Base-by-base conservation (phyloP, 2,888 invertebrate genomes). In the Drosophila differens region DNA sequence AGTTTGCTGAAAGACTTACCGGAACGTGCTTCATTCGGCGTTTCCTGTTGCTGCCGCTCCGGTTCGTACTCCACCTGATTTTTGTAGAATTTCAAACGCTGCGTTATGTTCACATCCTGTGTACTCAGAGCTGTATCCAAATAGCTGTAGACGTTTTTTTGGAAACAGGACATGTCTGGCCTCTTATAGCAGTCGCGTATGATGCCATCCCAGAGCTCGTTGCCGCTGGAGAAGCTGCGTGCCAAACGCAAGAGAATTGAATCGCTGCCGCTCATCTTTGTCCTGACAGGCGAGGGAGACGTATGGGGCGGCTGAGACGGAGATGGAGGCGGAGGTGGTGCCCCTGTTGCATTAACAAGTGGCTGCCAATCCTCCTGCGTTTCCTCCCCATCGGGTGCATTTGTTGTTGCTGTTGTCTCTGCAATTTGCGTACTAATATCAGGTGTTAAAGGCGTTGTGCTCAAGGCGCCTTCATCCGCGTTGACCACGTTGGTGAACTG, bases 111-210 rank as follows among this genome's bases (percentile, higher is more conserved):
- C 25, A 96, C 94, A 91, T 97, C 96, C 87, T 95, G 95, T 32
- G 94, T 94, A 52, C 95, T 95, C 61, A 97, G 94, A 33, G 95
- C 95, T 37, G 95, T 94, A 80, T 96, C 95, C 74, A 97, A 93
- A 87, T 96, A 97, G n/a, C 94, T 94, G 89, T 96, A 96, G 39
- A 97, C 95, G 89, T 96, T 97, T 86, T 96, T 96, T 88, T 97
- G 96, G 66, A 97, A 95, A 91, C 97, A 97, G 79, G 95, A 95
- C 89, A 96, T 94, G 72, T 96, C 94, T 25, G 96, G 95, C 61
- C 94, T 94, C 16, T 94, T 94, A 54, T 95, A 95, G 91, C 97
- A 97, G 89, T 97, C 96, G 75, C 95, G 95, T 63, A 97, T 94
- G 75, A 97, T 94, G 70, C 95, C 95, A 81, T 95, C 95, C 97